Evolutionary conservation across 2,113 vertebrate species (phyloP), one percentile per base, ranked within the genome.

Genomic region (Lethenteron reissneri): DNA sequence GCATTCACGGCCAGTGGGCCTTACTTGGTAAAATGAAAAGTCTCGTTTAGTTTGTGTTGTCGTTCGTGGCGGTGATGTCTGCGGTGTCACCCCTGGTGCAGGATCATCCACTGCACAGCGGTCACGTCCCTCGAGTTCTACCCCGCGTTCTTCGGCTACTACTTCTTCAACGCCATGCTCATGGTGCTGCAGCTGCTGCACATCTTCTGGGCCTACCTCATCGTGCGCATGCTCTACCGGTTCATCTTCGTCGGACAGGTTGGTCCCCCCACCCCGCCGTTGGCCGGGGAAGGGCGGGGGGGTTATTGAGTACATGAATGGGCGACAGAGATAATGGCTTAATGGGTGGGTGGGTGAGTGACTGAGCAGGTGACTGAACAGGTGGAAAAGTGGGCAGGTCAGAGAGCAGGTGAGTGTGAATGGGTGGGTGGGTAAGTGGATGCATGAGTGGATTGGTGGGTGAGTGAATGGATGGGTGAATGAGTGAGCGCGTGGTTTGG

Each of bases 141-240:
- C 69, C 79, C 85, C 0, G 79, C 92, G 1, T 97, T 97, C 78
- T 96, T 97, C 0, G 90, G 89, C 2, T 97, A 96, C 73, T 97
- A 94, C 79, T 96, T 96, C 80, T 95, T 96, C 79, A 96, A 97
- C 3, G 78, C 77, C 70, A 89, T 97, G 78, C 79, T 97, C 81
- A 81, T 83, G 69, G 78, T 84, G 70, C 83, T 97, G 12, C 91
- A 91, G 78, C 80, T 80, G 71, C 84, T 97, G 71, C 92, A 97
- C 71, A 70, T 92, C 78, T 97, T 97, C 83, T 97, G 92, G 92
- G 92, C 89, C 11, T 92, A 85, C 72, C 84, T 95, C 79, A 95
- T 96, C 75, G 78, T 96, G 73, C 86, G 87, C 57, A 89, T 95
- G 80, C 89, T 89, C 72, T 75, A 90, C 72, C 87, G 89, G 76